Evolutionary conservation across 35 echinoderm and acorn worm species (phyloP).

Genomic region (Chiridota heheva): DNA sequence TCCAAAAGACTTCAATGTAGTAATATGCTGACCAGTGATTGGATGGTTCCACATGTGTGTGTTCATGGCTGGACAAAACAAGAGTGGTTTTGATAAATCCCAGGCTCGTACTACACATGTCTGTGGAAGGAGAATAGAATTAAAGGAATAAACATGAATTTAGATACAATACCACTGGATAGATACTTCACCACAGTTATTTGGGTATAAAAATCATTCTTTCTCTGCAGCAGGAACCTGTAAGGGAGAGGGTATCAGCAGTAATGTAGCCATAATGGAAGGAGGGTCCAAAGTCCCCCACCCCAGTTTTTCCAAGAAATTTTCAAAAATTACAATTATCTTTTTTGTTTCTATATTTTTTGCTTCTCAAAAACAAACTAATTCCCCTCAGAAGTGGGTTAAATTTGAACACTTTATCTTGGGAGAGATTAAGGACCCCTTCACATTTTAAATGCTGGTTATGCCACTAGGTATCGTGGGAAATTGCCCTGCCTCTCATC

Average conservation of each 20-base stretch:
- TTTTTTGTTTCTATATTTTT: too few species aligned
- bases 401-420: too few species aligned
- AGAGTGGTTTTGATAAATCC: slow-evolving; percentile 73
- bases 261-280: background rate
- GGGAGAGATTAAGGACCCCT: too few species aligned
- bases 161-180: background rate
- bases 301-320: background rate
- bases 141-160: background rate
- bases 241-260: background rate
- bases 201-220: background rate
- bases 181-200: background rate
- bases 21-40: slow-evolving; percentile 64
- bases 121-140: slow-evolving; percentile 38
- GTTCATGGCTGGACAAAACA: slow-evolving; percentile 98
- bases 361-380: too few species aligned
- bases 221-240: background rate
- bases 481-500: too few species aligned
- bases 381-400: too few species aligned
- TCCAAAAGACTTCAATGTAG: slow-evolving; percentile 56
- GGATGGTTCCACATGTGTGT: slow-evolving; percentile 98
- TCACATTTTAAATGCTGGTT: too few species aligned
- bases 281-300: background rate
- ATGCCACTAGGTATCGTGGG: too few species aligned
- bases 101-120: slow-evolving; percentile 93
- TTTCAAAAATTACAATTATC: too few species aligned